Evolutionary conservation across 2,797 vertebrate genomes (phyloP).

Genomic region (Buceros bicornis): DNA sequence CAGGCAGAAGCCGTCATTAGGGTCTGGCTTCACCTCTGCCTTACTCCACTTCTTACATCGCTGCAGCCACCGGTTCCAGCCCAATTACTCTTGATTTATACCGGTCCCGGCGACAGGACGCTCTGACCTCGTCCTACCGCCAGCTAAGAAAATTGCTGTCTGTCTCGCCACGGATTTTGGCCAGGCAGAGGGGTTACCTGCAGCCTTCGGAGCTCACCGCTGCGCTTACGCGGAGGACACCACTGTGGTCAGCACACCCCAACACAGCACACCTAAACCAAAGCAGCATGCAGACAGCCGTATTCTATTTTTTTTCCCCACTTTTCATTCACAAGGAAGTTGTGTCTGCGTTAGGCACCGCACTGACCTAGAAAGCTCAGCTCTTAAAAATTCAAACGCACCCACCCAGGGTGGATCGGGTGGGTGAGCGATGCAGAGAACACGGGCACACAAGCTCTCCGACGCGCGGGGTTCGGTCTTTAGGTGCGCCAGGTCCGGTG

Average conservation of each 20-base stretch:
- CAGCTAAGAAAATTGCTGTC: background rate
- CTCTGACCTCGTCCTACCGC: background rate
- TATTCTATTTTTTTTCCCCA: background rate
- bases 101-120: background rate
- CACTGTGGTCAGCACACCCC: background rate
- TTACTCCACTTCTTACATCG: background rate
- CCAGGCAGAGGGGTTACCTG: background rate
- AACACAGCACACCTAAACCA: background rate
- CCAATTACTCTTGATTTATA: background rate
- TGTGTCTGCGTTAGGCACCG: background rate
- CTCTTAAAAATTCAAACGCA: background rate
- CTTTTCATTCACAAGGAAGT: slow-evolving; percentile 11
- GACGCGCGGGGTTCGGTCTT: background rate
- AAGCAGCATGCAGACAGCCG: background rate
- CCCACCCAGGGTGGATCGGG: background rate
- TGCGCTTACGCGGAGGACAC: background rate
- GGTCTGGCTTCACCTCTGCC: slow-evolving; percentile 21
- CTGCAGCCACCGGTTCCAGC: background rate
- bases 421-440: background rate
- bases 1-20: slow-evolving; percentile 16
- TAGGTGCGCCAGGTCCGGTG: background rate
- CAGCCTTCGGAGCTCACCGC: background rate
- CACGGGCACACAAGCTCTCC: background rate
- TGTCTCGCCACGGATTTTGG: background rate
- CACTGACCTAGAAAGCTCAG: slow-evolving; percentile 24